Evolutionary conservation across 2,797 vertebrate species (phyloP), one percentile per base, ranked within the genome.

Genomic region (Sylvia borin): DNA sequence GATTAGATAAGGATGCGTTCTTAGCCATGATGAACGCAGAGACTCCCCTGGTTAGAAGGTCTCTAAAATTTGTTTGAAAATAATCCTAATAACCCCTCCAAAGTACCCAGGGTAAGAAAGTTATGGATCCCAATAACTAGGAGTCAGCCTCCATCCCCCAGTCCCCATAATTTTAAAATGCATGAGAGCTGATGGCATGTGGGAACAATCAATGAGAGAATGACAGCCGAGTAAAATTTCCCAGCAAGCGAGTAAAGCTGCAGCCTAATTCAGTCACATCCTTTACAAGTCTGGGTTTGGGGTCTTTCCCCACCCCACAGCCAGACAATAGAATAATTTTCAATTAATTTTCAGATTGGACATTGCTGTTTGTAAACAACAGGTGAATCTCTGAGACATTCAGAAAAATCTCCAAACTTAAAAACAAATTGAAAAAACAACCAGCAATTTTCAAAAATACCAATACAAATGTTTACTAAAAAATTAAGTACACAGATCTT

Each of bases 191-290:
- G 75, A 92, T 67, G 64, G 89, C 85, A 93, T 65, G 72, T 88
- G 89, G 64, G 72, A 92, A 71, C 34, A 94, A 91, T 50, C 67
- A 91, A 29, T 74, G 87, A 95, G 84, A 89, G 84, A 93, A 93
- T 76, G 89, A 88, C 32, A 92, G 87, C 72, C 61, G 81, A 95
- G 77, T 47, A 86, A 86, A 65, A 84, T 40, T 79, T 81, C 73
- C 50, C 73, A 92, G 67, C 50, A 64, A 85, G 51, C 1, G 4
- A 70, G 34, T 66, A 60, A 93, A 91, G n/a, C 38, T 80, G 50
- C 71, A 70, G 71, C 40, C 84, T 75, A 48, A 45, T 62, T 73
- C 43, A 66, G 51, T 88, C 64, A 68, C 62, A 81, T 17, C 16
- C 72, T 58, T 88, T 68, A 36, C 25, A 66, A 84, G 48, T 25